These are phyloP conservation scores for Cerceris ruficornis DNA, from an alignment of 2,888 invertebrate species.

Conservation along the genomic window DNA sequence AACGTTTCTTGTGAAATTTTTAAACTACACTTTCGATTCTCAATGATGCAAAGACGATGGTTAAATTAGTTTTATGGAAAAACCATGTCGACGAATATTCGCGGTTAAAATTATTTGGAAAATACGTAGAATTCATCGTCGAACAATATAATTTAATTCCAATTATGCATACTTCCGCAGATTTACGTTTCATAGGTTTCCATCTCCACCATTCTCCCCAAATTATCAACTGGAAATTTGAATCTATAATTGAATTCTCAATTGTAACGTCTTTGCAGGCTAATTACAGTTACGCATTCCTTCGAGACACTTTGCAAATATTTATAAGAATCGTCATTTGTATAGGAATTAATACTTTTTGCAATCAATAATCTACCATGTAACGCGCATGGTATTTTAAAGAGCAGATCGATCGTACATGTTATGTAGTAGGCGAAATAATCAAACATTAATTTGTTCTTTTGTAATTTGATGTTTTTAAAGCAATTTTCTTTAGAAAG, in stretches of 20 bases:
- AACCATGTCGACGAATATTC: too few relatives aligned
- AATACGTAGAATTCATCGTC: too few relatives aligned
- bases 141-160: too few relatives aligned
- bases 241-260: conserved; percentile 1
- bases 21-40: too few relatives aligned
- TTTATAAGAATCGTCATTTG: background rate
- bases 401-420: background rate
- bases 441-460: background rate
- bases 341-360: too few relatives aligned
- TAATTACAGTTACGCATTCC: conserved; percentile 2
- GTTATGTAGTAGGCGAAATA: background rate
- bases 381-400: background rate
- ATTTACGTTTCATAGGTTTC: background rate
- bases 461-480: too few relatives aligned
- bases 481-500: too few relatives aligned
- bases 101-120: too few relatives aligned
- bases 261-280: background rate
- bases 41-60: too few relatives aligned
- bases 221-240: background rate
- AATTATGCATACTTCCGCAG: background rate
- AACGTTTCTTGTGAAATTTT: too few relatives aligned
- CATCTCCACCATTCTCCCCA: background rate
- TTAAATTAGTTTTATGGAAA: too few relatives aligned
- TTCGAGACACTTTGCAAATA: background rate
- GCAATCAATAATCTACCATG: background rate